phyloP scores from a whole-genome alignment of 2,113 vertebrate genomes.

The Rhodinocichla rosea region DNA sequence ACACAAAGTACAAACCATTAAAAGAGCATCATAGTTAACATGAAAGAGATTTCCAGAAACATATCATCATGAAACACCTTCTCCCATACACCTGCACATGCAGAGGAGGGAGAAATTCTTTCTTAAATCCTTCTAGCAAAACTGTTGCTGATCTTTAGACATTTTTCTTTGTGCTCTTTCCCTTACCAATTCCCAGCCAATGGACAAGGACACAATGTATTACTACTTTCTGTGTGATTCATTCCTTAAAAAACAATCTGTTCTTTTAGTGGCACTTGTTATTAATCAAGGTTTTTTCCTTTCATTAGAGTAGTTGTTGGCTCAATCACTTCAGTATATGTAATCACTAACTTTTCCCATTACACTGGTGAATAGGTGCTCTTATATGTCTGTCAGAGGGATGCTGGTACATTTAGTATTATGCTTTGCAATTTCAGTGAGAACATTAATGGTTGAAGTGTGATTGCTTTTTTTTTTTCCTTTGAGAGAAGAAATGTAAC shows the following conservation, averaged over 20 bases:
- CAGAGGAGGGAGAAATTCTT: neutral
- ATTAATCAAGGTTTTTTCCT: conserved; percentile 60
- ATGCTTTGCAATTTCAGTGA: conserved; percentile 40
- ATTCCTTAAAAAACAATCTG: conserved; percentile 44
- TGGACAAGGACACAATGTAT: neutral
- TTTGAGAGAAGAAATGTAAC: neutral
- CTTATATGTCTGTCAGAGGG: conserved; percentile 29
- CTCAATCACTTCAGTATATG: conserved; percentile 54
- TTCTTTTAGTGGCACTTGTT: conserved; percentile 37
- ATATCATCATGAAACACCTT: neutral
- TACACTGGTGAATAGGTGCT: conserved; percentile 41
- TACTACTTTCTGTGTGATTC: conserved; percentile 13
- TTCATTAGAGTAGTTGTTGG: conserved; percentile 32
- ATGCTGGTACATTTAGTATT: conserved; percentile 9
- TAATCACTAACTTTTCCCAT: conserved; percentile 52
- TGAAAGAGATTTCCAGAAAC: neutral
- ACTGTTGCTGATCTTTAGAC: neutral
- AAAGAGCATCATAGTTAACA: neutral
- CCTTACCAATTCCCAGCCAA: neutral
- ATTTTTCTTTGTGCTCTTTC: neutral
- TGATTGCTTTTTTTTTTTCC: conserved; percentile 2
- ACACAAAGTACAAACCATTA: neutral
- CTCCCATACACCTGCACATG: neutral
- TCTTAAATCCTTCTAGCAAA: neutral
- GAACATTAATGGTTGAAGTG: conserved; percentile 41